Evolutionary conservation across 2,113 vertebrate species (phyloP).

Genomic region (Acinonyx jubatus): DNA sequence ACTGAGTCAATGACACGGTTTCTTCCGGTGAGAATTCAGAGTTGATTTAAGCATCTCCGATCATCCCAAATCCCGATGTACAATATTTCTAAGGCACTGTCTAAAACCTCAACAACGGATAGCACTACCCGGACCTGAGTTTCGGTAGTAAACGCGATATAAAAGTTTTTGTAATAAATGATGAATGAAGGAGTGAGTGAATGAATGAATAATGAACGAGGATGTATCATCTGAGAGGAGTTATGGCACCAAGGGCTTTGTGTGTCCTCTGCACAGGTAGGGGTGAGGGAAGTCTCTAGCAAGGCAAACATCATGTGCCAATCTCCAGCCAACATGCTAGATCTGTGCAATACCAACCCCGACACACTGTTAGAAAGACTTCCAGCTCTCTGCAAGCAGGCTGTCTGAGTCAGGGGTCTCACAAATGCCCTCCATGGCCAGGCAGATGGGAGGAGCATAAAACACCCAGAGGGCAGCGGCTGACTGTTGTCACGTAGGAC

Average conservation of each 20-base stretch:
- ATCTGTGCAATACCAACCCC: not conserved
- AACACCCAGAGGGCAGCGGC: not conserved
- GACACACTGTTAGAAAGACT: not conserved
- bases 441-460: not conserved
- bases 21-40: not conserved
- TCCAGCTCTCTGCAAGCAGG: not conserved
- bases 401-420: not conserved
- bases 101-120: not conserved
- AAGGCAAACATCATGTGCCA: not conserved
- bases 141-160: not conserved
- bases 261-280: not conserved
- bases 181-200: not conserved
- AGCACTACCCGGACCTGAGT: not conserved
- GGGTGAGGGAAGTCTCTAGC: not conserved
- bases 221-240: not conserved
- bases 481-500: not conserved
- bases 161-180: not conserved
- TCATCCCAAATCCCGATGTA: not conserved
- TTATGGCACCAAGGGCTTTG: not conserved
- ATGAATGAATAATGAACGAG: not conserved
- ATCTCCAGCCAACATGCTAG: not conserved
- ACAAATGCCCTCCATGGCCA: not conserved
- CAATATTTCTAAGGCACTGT: not conserved
- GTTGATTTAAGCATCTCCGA: not conserved
- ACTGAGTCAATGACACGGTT: not conserved